phyloP scores from a whole-genome alignment of 2,888 invertebrate species.

The Eupelmus urozonus region DNA sequence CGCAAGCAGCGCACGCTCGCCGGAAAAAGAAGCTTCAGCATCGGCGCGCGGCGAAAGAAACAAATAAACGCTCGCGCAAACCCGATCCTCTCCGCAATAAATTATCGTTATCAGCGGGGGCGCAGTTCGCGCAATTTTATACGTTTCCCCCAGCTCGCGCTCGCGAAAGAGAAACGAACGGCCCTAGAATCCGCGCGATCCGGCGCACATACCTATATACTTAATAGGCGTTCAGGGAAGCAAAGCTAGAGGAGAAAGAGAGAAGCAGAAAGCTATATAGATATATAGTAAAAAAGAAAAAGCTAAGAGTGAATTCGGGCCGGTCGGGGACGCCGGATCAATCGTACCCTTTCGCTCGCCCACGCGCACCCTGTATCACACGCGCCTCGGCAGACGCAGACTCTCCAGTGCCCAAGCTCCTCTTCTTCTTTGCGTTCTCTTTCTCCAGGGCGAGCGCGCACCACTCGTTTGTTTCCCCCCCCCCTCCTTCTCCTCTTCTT shows the following conservation, averaged over 20 bases:
- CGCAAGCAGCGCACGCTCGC: neutral
- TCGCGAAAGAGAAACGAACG: slow-evolving; percentile 9
- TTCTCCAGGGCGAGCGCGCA: neutral
- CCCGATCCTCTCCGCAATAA: slow-evolving; percentile 51
- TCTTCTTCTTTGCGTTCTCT: slow-evolving; percentile 54
- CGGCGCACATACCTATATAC: too few relatives aligned
- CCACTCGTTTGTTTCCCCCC: neutral
- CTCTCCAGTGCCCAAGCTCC: slow-evolving; percentile 62
- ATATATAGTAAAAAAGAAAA: neutral
- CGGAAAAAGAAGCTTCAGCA: slow-evolving; percentile 20
- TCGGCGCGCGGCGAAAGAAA: neutral
- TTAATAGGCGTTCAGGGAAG: slow-evolving; percentile 42
- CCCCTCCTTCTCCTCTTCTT: slow-evolving; percentile 45
- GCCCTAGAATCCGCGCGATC: too few relatives aligned
- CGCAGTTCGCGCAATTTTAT: slow-evolving; percentile 50
- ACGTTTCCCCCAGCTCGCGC: slow-evolving; percentile 17
- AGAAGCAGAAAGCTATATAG: neutral
- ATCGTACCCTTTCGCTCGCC: slow-evolving; percentile 41
- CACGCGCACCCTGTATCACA: neutral
- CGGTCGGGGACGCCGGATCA: slow-evolving; percentile 37
- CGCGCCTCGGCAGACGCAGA: slow-evolving; percentile 49
- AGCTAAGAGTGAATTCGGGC: slow-evolving; percentile 41
- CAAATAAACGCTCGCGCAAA: slow-evolving; percentile 14
- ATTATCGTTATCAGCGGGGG: slow-evolving; percentile 58
- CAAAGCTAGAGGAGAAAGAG: neutral